Evolutionary conservation across 2,888 invertebrate species (phyloP), one percentile per base, ranked within the genome.

Genomic region (Pachydiplax longipennis): DNA sequence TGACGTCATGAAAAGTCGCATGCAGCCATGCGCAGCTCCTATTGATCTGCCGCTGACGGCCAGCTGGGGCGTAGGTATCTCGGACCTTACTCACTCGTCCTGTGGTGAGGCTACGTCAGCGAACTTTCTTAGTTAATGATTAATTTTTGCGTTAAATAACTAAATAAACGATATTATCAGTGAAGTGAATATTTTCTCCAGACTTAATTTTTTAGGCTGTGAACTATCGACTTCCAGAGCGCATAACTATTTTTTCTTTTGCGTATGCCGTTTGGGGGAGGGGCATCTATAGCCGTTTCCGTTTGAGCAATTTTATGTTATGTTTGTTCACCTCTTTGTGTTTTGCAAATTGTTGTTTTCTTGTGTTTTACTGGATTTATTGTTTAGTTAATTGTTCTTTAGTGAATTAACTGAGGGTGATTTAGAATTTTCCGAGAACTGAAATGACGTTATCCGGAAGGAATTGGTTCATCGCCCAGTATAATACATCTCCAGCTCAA

Each of bases 1-100:
- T 92, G 91, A 92, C 92, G 91, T 91, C 91, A 92, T 90, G 90
- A 81, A 61, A 80, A 81, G 81, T 90, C 90, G 90, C 81, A 90
- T 80, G 91, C 90, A 91, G 91, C 92, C 92, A 92, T 92, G 92
- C 92, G 92, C 91, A 91, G 91, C 90, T 80, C 90, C 92, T 92
- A 92, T 92, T 92, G 92, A 92, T 92, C 92, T 91, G 87, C 87
- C 61, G 61, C 80, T 48, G 90, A 53, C 80, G 90, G 48, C 80
- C 80, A 90, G 80, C 90, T 73, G 90, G 90, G 80, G 80, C 80
- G 90, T 80, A 90, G 80, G 80, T 61, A 80, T 80, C 80, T 80
- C 80, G 80, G 80, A 80, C 80, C 90, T 80, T 44, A 90, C 90
- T 80, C 90, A 90, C 90, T 87, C 61, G 87, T 61, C 37, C 61